Evolutionary conservation across 2,113 vertebrate genomes (phyloP).

Genomic region (Microcebus jonahi): DNA sequence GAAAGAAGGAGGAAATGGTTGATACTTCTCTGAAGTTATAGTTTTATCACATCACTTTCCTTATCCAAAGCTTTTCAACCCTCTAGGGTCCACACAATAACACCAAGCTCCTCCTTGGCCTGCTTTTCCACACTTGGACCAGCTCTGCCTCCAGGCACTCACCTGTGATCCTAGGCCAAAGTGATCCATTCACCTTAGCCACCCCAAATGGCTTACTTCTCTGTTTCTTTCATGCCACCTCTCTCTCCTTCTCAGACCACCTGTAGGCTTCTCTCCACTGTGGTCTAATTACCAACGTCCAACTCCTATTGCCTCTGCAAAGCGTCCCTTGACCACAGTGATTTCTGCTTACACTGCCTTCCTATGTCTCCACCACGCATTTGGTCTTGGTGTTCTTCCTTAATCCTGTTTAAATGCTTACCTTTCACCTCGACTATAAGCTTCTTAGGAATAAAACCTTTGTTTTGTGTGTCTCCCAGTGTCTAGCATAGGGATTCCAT

Average conservation of each 20-base stretch:
- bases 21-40: background rate
- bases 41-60: background rate
- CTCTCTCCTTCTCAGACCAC: background rate
- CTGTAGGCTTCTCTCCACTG: background rate
- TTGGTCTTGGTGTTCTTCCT: background rate
- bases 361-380: background rate
- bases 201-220: background rate
- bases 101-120: background rate
- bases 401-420: slow-evolving; percentile 33
- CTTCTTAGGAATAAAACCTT: slow-evolving; percentile 23
- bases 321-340: background rate
- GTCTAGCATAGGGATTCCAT: background rate
- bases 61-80: background rate
- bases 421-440: slow-evolving; percentile 51
- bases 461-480: background rate
- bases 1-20: background rate
- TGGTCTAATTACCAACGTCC: background rate
- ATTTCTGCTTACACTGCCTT: background rate
- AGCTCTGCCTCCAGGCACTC: background rate
- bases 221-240: background rate
- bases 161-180: background rate
- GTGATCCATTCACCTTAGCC: background rate
- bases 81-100: background rate
- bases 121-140: background rate
- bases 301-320: no score